A percentile compares a stretch with the other conserved stretches of the same genome.
These are phyloP conservation scores for Cheilosia urbana DNA, from an alignment of 2,888 invertebrate species.

Conservation along the genomic window DNA sequence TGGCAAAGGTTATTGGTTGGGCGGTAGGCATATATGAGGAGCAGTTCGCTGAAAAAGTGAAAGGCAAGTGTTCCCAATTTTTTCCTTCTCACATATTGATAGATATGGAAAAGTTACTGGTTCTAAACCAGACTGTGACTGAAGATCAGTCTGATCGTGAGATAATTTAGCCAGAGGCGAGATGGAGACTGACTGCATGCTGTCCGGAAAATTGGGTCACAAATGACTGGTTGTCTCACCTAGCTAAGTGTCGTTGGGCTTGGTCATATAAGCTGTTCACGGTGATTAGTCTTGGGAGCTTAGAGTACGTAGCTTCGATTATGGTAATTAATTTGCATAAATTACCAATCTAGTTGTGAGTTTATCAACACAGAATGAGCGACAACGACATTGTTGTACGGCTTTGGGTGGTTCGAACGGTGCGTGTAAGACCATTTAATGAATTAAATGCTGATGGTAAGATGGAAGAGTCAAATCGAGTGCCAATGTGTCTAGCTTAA, in stretches of 20 bases:
- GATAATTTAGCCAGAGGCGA: constrained; percentile 66
- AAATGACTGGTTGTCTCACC: constrained; percentile 41
- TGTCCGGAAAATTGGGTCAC: constrained; percentile 62
- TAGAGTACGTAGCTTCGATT: constrained; percentile 37
- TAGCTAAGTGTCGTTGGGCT: constrained; percentile 11
- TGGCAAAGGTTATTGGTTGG: constrained; percentile 35
- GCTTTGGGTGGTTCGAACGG: constrained; percentile 34
- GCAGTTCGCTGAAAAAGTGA: constrained; percentile 66
- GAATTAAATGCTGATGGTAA: neutral
- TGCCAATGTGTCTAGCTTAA: neutral
- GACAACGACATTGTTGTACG: neutral
- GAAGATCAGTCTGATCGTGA: constrained; percentile 65
- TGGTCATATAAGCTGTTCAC: constrained; percentile 42
- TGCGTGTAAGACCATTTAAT: constrained; percentile 16
- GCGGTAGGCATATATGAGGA: constrained; percentile 10
- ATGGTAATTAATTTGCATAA: constrained; percentile 59
- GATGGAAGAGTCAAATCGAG: too few species aligned
- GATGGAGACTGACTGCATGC: constrained; percentile 10
- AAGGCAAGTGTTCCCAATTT: constrained; percentile 64
- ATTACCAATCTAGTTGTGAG: constrained; percentile 19
- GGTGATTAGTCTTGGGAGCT: constrained; percentile 42
- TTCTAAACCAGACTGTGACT: constrained; percentile 37
- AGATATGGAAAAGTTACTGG: constrained; percentile 52
- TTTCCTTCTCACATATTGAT: neutral
- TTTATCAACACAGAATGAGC: neutral